Evolutionary conservation across 2,113 vertebrate genomes (phyloP), one percentile per base, ranked within the genome.

Genomic region (Motacilla tschutschensis): DNA sequence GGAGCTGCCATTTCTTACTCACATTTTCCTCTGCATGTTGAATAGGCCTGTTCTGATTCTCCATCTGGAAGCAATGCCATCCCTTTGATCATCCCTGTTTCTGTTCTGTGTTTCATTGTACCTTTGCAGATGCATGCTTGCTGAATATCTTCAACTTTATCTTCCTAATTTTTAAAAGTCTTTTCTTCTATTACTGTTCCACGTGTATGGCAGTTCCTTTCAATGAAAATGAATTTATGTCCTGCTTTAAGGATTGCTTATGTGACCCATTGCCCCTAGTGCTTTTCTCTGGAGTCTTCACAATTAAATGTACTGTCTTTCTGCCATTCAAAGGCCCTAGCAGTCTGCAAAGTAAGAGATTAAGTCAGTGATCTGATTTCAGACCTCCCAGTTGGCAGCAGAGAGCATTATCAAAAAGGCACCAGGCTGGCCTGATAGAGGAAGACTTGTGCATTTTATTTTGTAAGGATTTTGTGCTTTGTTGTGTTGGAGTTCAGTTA

Each of bases 321-420:
- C 58, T 71, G 43, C n/a, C 24, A n/a, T 80, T 80, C 3, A 2
- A 80, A 87, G 38, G 26, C 43, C 29, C 41, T 59, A 80, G 60
- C 65, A 71, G 50, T 80, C 54, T 87, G 62, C 51, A 80, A 71
- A 89, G 22, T 54, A 85, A 75, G 70, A 85, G 46, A 64, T 87
- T 80, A 89, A 83, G 28, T 35, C 65, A 83, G 53, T 43, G 31
- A 87, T 91, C n/a, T 83, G 85, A 83, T 58, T 91, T 93, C 31
- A 69, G n/a, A 75, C 91, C 36, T 89, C 62, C 54, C 38, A 54
- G n/a, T 3, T 91, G 65, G 64, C 63, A 62, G 20, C 9, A 22
- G 60, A 77, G 47, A 77, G 25, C 16, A 29, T 71, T 90, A 90
- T 83, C 60, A 70, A 70, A 35, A 74, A 67, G 58, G 24, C 18